phyloP scores from a whole-genome alignment of 2,113 vertebrate species.

The Elachura formosa region DNA sequence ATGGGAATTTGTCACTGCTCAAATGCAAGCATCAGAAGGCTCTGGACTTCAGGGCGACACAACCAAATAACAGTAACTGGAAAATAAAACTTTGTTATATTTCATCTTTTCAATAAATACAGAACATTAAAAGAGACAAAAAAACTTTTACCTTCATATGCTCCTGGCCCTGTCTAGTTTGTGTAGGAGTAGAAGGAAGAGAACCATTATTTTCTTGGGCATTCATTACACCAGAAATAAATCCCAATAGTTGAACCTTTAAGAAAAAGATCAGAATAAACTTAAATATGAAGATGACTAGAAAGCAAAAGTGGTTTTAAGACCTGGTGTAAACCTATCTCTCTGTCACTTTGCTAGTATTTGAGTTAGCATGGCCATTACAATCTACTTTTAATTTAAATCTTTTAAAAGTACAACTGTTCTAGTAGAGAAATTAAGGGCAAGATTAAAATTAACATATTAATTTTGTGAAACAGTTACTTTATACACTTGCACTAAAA shows the following conservation, averaged over 20 bases:
- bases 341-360: not conserved
- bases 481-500: not conserved
- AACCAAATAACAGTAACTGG: not conserved
- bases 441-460: not conserved
- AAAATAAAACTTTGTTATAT: not conserved
- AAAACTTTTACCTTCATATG: slow-evolving; percentile 62
- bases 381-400: not conserved
- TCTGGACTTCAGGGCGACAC: too few species aligned
- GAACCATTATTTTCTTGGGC: not conserved
- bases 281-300: not conserved
- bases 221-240: slow-evolving; percentile 71
- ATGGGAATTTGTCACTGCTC: too few species aligned
- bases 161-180: slow-evolving; percentile 17
- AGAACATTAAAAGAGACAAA: not conserved
- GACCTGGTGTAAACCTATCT: not conserved
- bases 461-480: not conserved
- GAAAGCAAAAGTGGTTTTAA: not conserved
- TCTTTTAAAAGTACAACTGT: not conserved
- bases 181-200: slow-evolving; percentile 53
- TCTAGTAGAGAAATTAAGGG: not conserved
- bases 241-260: slow-evolving; percentile 82
- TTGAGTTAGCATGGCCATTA: not conserved
- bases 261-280: not conserved
- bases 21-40: too few species aligned
- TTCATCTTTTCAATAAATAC: not conserved